These are phyloP conservation scores for Cantharis nigra DNA, from an alignment of 2,888 invertebrate species.

Conservation along the genomic window DNA sequence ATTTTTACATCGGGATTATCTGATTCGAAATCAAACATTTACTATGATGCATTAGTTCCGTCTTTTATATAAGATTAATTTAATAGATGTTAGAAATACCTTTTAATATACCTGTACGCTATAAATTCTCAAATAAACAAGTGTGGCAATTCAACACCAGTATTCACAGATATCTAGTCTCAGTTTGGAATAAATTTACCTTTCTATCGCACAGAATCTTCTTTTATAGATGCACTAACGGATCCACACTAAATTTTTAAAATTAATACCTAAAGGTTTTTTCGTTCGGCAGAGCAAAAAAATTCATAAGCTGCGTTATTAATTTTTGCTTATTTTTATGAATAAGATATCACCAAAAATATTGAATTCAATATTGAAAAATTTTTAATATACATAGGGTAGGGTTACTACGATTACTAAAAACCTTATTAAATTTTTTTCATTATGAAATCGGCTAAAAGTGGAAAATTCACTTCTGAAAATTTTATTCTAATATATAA, in stretches of 20 bases:
- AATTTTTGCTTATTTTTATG: neutral
- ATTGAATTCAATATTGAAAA: neutral
- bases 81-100: neutral
- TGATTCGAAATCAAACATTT: neutral
- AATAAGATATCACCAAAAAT: neutral
- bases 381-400: neutral
- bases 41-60: slow-evolving; percentile 1
- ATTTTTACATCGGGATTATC: slow-evolving; percentile 13
- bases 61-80: neutral
- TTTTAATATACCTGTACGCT: neutral
- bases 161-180: neutral
- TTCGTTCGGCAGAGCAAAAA: neutral
- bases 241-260: neutral
- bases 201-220: neutral
- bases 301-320: neutral
- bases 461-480: neutral
- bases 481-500: neutral
- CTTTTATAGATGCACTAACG: neutral
- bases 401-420: neutral
- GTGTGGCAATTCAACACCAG: neutral
- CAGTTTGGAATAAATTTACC: neutral
- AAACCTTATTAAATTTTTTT: neutral
- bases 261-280: neutral
- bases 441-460: neutral
- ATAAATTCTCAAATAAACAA: neutral